Conservation (phyloP, 2,797 vertebrate species). For the Pelobates cultripes region DNA sequence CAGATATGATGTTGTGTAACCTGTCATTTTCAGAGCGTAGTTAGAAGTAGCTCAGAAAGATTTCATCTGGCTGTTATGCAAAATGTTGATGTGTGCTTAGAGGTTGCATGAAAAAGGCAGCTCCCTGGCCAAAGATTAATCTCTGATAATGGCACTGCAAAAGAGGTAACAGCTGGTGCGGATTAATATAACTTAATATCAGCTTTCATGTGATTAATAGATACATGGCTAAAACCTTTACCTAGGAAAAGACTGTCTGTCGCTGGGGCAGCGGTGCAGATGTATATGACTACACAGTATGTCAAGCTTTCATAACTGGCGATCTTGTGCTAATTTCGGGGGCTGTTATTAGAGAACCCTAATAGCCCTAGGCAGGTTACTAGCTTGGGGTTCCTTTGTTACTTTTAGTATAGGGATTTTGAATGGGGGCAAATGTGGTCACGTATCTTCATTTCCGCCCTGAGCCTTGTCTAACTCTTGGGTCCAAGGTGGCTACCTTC, state of each 20-base stretch:
- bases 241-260: conserved; percentile 54
- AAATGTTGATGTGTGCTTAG: conserved; percentile 56
- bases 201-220: conserved; percentile 87
- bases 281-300: not conserved
- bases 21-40: conserved; percentile 26
- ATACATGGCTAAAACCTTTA: conserved; percentile 67
- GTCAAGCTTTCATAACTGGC: too few relatives aligned
- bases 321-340: too few relatives aligned
- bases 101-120: conserved; percentile 63
- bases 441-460: too few relatives aligned
- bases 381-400: too few relatives aligned
- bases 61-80: conserved; percentile 47
- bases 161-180: conserved; percentile 70
- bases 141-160: conserved; percentile 78
- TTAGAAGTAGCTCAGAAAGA: conserved; percentile 49
- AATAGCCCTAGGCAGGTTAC: too few relatives aligned
- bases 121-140: conserved; percentile 74
- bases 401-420: too few relatives aligned
- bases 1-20: conserved; percentile 38
- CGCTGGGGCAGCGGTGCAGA: conserved; percentile 32
- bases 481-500: too few relatives aligned
- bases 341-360: too few relatives aligned
- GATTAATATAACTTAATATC: conserved; percentile 80
- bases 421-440: too few relatives aligned
- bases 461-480: too few relatives aligned